Evolutionary conservation across 2,797 vertebrate genomes (phyloP).

Genomic region (Oreonectes daqikongensis): DNA sequence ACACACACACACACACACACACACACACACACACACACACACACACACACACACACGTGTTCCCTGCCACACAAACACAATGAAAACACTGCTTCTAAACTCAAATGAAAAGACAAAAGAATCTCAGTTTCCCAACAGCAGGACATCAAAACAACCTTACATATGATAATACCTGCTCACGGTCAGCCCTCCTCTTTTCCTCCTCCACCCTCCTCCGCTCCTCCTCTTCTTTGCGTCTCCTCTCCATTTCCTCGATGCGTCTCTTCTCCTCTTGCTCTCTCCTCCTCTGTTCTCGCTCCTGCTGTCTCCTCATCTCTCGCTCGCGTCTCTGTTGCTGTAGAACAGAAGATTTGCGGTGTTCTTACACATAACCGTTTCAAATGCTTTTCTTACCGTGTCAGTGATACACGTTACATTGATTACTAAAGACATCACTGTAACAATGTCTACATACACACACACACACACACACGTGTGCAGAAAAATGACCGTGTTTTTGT

Average conservation of each 20-base stretch:
- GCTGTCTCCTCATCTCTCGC: constrained; percentile 85
- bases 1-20: too few species aligned
- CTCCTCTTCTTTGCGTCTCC: constrained; percentile 86
- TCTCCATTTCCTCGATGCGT: constrained; percentile 84
- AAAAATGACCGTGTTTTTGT: too few species aligned
- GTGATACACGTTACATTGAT: too few species aligned
- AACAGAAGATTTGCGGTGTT: neutral
- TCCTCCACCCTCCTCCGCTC: constrained; percentile 83
- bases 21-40: too few species aligned
- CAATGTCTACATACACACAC: too few species aligned
- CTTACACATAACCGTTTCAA: too few species aligned
- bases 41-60: too few species aligned
- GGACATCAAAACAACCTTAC: neutral
- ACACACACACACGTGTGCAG: too few species aligned
- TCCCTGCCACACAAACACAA: neutral
- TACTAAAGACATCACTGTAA: too few species aligned
- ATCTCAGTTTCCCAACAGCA: neutral
- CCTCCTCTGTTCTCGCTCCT: constrained; percentile 86
- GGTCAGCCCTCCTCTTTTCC: constrained; percentile 86
- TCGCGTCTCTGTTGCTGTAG: constrained; percentile 87
- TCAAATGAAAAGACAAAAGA: neutral
- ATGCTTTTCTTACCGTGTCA: too few species aligned
- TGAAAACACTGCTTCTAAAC: neutral
- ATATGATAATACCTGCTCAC: constrained; percentile 70
- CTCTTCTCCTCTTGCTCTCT: constrained; percentile 88